phyloP scores from a whole-genome alignment of 1,140 invertebrate genomes.

The Hylaeus anthracinus region DNA sequence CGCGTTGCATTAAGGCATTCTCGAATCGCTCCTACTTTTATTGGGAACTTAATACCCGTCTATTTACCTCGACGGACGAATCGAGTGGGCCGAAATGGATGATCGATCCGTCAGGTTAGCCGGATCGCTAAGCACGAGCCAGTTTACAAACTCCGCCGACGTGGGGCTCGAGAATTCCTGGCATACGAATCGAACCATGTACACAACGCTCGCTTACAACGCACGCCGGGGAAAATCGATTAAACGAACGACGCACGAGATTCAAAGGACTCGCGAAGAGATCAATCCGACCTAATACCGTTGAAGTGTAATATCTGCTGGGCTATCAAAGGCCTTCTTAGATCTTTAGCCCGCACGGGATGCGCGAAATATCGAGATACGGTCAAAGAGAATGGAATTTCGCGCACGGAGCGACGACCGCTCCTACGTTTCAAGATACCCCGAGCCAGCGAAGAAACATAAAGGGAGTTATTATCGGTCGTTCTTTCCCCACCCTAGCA shows the following conservation, averaged over 20 bases:
- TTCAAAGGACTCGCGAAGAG: slow-evolving; percentile 3
- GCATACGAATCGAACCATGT: slow-evolving; percentile 19
- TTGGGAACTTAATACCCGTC: slow-evolving; percentile 61
- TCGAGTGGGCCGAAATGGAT: slow-evolving; percentile 32
- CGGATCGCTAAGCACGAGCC: slow-evolving; percentile 53
- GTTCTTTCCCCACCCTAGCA: not conserved
- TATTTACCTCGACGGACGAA: slow-evolving; percentile 35
- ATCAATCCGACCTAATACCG: slow-evolving; percentile 34
- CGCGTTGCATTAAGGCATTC: slow-evolving; percentile 49
- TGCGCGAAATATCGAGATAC: slow-evolving; percentile 13
- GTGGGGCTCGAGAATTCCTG: slow-evolving; percentile 12
- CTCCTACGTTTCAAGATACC: slow-evolving; percentile 9
- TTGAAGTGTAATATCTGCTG: not conserved
- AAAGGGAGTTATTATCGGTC: slow-evolving; percentile 58
- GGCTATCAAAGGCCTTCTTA: not conserved
- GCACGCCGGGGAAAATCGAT: slow-evolving; percentile 15
- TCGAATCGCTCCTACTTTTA: slow-evolving; percentile 58
- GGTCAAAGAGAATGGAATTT: slow-evolving; percentile 34
- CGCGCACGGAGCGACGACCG: slow-evolving; percentile 15
- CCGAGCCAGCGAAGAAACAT: slow-evolving; percentile 47
- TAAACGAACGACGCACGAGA: not conserved
- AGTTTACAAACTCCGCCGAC: slow-evolving; percentile 42
- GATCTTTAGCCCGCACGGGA: not conserved
- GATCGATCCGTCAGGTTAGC: slow-evolving; percentile 57
- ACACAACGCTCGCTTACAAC: not conserved